Base-by-base conservation (phyloP, 1,140 invertebrate genomes). In the Pogonognathellus flavescens region DNA sequence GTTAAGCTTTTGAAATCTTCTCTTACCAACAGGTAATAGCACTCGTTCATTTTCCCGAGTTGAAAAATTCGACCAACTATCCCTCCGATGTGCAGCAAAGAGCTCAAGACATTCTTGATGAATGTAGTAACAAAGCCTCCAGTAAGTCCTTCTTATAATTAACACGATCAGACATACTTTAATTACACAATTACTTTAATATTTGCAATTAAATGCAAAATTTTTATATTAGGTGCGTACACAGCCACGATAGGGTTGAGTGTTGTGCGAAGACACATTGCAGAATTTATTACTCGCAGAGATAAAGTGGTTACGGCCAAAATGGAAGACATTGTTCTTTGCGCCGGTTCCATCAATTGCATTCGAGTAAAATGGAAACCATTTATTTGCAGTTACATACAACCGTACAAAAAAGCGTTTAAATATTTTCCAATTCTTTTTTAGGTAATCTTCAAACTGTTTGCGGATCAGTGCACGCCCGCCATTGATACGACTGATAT, bases 281-380 rank as follows among this genome's bases (percentile, higher is more conserved):
- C 66, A 70, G 66, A 70, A 41, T 70, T 16, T 70, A 41, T 70
- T 70, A 70, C 25, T 4, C 22, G 16, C 2, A 5, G 66, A 70
- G 66, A 70, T 41, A 25, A 25, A 0, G 66, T 70, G 1, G 22
- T 70, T 70, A 13, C 66, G 3, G 10, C 66, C 0, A 70, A 70
- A 13, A 70, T 14, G 14, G 66, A 70, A 16, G 16, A 70, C 31
- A 41, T 70, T 41, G 14, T 70, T 41, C 25, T 70, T 31, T 10
- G 5, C 22, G 66, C 66, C 10, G 66, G 9, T 8, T 70, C 66
- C 1, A 31, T 13, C 2, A 70, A 70, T 10, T 22, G 25, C 16
- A 11, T 70, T 70, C 66, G 66, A 22, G 66, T 70, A 70, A 25
- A 31, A 18, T n/a, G n/a, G n/a, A n/a, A n/a, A n/a, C n/a, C n/a